These are phyloP conservation scores for Pipistrellus nathusii DNA, from an alignment of 2,797 vertebrate genomes.

Conservation along the genomic window DNA sequence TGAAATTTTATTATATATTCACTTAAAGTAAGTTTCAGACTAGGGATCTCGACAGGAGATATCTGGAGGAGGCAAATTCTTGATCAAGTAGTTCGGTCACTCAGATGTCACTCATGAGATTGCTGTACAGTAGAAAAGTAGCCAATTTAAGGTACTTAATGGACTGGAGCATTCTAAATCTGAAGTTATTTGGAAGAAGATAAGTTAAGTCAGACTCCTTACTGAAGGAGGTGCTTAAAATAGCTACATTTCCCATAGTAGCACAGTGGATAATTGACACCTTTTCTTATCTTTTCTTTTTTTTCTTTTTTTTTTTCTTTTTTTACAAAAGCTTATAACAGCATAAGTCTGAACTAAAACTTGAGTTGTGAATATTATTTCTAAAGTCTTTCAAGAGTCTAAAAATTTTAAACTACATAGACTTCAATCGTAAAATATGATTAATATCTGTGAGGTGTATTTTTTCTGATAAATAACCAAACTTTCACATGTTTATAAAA, in stretches of 20 bases:
- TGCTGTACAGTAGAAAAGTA: neutral
- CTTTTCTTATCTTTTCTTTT: too few relatives aligned
- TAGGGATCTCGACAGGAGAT: neutral
- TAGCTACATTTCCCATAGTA: neutral
- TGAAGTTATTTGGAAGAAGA: conserved; percentile 13
- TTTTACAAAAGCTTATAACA: neutral
- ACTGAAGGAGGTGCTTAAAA: conserved; percentile 46
- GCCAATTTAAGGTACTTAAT: conserved; percentile 26
- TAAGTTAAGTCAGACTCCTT: neutral
- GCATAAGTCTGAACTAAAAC: conserved; percentile 12
- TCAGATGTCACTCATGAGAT: conserved; percentile 14
- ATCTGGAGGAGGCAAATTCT: neutral
- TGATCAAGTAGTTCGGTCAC: neutral
- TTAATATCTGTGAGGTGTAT: neutral
- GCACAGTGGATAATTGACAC: neutral
- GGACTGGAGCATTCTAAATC: conserved; percentile 24
- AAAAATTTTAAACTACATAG: neutral
- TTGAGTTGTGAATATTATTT: neutral
- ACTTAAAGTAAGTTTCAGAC: neutral
- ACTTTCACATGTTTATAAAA: neutral
- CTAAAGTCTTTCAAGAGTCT: neutral
- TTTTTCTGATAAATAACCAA: conserved; percentile 19
- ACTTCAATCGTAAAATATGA: neutral
- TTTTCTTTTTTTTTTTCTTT: neutral
- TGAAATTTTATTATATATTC: neutral